Percentiles rank a stretch among this genome's conserved stretches.
These are phyloP conservation scores for Junonia oenone DNA, from an alignment of 2,888 invertebrate genomes.

Conservation along the genomic window DNA sequence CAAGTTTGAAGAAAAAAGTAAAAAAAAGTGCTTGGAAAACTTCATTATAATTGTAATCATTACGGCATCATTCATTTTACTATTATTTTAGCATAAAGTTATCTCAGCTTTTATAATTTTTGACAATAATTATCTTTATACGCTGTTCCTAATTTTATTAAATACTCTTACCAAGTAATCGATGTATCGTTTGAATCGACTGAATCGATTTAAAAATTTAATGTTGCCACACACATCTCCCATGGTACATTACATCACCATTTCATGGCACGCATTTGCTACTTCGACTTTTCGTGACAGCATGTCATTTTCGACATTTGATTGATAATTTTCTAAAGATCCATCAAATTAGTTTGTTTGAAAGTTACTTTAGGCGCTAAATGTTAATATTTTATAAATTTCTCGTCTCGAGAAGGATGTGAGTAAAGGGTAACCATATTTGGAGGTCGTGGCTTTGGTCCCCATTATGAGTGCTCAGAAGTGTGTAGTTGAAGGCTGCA, in stretches of 20 bases:
- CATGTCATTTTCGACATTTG: conserved; percentile 80
- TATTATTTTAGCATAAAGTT: too few species aligned
- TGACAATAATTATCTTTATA: neutral
- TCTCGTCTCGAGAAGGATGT: conserved; percentile 57
- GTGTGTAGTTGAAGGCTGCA: conserved; percentile 75
- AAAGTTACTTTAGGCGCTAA: conserved; percentile 76
- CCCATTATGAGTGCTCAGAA: conserved; percentile 65
- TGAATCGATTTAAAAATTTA: conserved; percentile 21
- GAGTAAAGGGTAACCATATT: conserved; percentile 59
- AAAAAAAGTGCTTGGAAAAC: too few species aligned
- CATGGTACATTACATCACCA: conserved; percentile 71
- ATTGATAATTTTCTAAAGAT: conserved; percentile 78
- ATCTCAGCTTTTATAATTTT: neutral
- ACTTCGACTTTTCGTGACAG: conserved; percentile 78
- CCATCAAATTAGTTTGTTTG: conserved; percentile 79
- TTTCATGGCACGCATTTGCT: conserved; percentile 74
- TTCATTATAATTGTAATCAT: too few species aligned
- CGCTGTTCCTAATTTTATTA: too few species aligned
- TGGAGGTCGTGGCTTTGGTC: conserved; percentile 47
- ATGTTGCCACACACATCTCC: conserved; percentile 53
- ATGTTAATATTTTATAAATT: conserved; percentile 60
- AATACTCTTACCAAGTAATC: neutral
- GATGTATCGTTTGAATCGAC: neutral
- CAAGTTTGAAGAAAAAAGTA: too few species aligned
- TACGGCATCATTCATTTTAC: too few species aligned